A percentile compares a stretch with the other conserved stretches of the same genome.
phyloP scores from a whole-genome alignment of 2,113 vertebrate genomes.

The Microcebus lehilahytsara region DNA sequence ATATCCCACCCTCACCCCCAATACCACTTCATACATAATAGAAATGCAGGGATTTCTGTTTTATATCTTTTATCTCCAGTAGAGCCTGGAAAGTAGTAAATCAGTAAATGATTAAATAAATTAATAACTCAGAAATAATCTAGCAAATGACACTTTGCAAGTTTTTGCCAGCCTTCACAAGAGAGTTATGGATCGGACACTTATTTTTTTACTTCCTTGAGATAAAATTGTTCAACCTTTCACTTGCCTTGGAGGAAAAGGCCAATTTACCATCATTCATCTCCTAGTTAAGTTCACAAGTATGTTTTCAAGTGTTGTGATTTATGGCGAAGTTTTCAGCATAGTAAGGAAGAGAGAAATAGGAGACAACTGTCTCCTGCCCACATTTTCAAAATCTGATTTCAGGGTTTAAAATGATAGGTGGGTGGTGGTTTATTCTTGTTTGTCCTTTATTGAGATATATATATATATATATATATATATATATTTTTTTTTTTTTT shows the following conservation, averaged over 20 bases:
- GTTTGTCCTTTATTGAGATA: not conserved
- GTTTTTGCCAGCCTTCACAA: not conserved
- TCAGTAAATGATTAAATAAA: not conserved
- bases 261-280: not conserved
- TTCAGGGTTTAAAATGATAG: not conserved
- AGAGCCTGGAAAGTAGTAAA: not conserved
- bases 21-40: not conserved
- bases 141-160: not conserved
- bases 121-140: slow-evolving; percentile 3
- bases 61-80: not conserved
- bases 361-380: not conserved
- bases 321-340: not conserved
- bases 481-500: not conserved
- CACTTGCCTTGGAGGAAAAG: slow-evolving; percentile 27
- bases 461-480: not conserved
- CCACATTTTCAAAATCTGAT: not conserved
- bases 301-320: not conserved
- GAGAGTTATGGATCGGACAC: not conserved
- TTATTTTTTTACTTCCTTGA: slow-evolving; percentile 5
- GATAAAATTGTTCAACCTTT: slow-evolving; percentile 40
- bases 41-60: not conserved
- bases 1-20: not conserved
- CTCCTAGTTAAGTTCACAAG: slow-evolving; percentile 43
- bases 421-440: not conserved
- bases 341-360: not conserved